Conservation (phyloP, 2,797 vertebrate species). For the Bovichtus diacanthus region DNA sequence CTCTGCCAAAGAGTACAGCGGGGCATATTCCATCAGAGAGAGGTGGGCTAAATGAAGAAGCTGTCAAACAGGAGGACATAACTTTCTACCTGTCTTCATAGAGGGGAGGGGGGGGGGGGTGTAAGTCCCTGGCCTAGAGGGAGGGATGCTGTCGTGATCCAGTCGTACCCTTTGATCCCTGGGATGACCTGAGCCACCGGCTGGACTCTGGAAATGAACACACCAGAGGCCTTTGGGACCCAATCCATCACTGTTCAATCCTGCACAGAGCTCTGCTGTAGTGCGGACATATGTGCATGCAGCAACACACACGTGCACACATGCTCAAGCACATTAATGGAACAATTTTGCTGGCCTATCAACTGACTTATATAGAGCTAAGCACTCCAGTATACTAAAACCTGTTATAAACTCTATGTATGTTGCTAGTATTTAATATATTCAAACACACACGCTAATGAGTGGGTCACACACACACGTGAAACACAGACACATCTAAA, state of each 20-base stretch:
- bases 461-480: not conserved
- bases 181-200: conserved; percentile 71
- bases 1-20: conserved; percentile 50
- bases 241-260: conserved; percentile 72
- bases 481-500: not conserved
- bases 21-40: conserved; percentile 46
- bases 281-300: not conserved
- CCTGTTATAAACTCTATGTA: not conserved
- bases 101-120: conserved; percentile 3
- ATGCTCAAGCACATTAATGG: conserved; percentile 7
- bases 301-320: not conserved
- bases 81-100: conserved; percentile 62
- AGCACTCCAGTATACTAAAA: not conserved
- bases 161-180: conserved; percentile 80
- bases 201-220: conserved; percentile 81
- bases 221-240: conserved; percentile 69
- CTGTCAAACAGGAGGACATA: conserved; percentile 57
- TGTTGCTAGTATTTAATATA: not conserved
- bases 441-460: not conserved
- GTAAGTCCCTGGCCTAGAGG: conserved; percentile 58
- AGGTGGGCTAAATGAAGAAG: conserved; percentile 42
- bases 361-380: not conserved
- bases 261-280: conserved; percentile 26
- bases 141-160: conserved; percentile 76
- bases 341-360: not conserved